Percentiles rank a stretch among this genome's conserved stretches.
Evolutionary conservation across 2,797 vertebrate species (phyloP).

Genomic region (Varecia variegata): DNA sequence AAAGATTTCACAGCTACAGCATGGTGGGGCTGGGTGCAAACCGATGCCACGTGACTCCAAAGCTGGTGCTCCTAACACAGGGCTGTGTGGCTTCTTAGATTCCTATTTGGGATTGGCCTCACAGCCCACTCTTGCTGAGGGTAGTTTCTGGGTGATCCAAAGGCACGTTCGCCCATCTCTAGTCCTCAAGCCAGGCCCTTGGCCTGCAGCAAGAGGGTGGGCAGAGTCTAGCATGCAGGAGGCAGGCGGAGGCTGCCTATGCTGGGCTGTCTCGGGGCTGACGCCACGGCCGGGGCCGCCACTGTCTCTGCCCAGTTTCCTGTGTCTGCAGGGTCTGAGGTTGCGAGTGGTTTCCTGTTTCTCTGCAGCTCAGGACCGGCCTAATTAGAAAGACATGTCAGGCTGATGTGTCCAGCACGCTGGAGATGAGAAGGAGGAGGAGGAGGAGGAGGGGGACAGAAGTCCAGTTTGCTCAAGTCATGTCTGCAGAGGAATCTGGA

Average conservation of each 20-base stretch:
- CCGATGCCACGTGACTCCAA: rapidly evolving
- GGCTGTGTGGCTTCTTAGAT: background rate
- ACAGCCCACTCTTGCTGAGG: background rate
- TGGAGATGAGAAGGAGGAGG: slow-evolving; percentile 49
- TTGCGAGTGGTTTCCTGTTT: slow-evolving; percentile 86
- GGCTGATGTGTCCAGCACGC: slow-evolving; percentile 81
- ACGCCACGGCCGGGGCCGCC: slow-evolving; percentile 71
- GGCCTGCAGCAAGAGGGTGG: background rate
- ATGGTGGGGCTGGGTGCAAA: no score
- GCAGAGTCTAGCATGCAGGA: background rate
- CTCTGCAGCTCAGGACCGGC: slow-evolving; percentile 80
- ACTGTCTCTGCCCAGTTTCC: slow-evolving; percentile 86
- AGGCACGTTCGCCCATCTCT: background rate
- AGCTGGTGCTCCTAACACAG: no score
- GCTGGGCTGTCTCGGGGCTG: slow-evolving; percentile 65
- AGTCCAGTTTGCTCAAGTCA: slow-evolving; percentile 61
- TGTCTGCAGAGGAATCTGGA: slow-evolving; percentile 24
- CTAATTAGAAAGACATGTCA: slow-evolving; percentile 88
- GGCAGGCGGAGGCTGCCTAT: background rate
- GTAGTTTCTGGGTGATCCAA: background rate
- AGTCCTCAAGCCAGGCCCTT: rapidly evolving
- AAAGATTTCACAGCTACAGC: background rate
- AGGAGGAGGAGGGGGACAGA: slow-evolving; percentile 56
- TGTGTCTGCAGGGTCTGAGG: slow-evolving; percentile 87
- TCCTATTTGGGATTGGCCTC: background rate